A percentile compares a stretch with the other conserved stretches of the same genome.
phyloP scores from a whole-genome alignment of 2,888 invertebrate species.

The Alentia gelatinosa region DNA sequence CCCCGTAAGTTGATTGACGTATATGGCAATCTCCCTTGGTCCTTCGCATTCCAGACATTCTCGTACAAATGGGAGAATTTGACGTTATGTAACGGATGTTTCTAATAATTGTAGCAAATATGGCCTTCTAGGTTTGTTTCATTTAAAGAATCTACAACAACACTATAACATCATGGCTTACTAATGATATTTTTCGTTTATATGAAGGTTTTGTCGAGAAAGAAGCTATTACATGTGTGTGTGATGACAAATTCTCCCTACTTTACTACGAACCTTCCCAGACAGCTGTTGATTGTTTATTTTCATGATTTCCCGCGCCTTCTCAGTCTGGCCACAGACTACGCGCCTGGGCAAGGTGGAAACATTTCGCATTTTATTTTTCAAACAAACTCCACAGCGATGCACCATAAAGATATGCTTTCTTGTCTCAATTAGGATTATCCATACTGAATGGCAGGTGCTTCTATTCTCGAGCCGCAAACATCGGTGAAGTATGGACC shows the following conservation, averaged over 20 bases:
- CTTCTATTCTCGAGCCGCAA: background rate
- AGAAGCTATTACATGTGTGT: background rate
- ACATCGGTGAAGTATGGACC: background rate
- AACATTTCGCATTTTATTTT: background rate
- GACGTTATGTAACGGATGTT: background rate
- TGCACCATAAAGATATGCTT: background rate
- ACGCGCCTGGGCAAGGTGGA: conserved; percentile 26
- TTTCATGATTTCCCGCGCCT: conserved; percentile 77
- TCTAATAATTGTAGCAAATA: background rate
- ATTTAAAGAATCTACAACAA: background rate
- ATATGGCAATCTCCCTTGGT: conserved; percentile 76
- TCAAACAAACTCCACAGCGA: background rate
- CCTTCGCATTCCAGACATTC: conserved; percentile 77
- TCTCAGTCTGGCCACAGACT: conserved; percentile 69
- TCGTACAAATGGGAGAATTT: conserved; percentile 62
- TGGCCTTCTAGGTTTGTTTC: background rate
- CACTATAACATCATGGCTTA: background rate
- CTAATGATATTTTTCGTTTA: background rate
- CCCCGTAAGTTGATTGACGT: conserved; percentile 63
- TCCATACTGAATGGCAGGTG: background rate
- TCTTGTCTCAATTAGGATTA: background rate
- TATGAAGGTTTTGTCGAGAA: background rate
- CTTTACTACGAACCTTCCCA: conserved; percentile 69
- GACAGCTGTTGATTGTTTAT: conserved; percentile 76
- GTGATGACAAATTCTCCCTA: conserved; percentile 71